phyloP scores from a whole-genome alignment of 2,797 vertebrate species.

The Malacoctenus gilli region DNA sequence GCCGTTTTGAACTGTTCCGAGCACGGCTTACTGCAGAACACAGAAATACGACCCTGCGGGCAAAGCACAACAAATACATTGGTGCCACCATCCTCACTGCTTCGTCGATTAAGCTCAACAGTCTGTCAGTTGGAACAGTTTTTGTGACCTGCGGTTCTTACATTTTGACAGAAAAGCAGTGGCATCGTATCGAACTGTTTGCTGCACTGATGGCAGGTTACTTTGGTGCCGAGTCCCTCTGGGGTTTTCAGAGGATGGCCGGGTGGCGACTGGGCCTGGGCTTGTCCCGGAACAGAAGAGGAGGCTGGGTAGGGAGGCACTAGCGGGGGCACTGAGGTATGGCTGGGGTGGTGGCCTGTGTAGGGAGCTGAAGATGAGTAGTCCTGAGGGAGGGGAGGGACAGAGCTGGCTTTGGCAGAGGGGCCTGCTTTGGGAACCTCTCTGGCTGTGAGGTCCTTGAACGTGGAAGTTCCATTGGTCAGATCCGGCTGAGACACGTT shows the following conservation, averaged over 20 bases:
- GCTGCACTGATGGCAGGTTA: slow-evolving; percentile 92
- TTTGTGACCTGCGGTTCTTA: slow-evolving; percentile 56
- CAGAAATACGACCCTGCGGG: slow-evolving; percentile 70
- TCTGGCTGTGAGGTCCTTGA: slow-evolving; percentile 47
- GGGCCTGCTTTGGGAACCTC: slow-evolving; percentile 43
- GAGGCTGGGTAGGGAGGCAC: slow-evolving; percentile 54
- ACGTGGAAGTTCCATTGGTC: slow-evolving; percentile 59
- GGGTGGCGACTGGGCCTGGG: slow-evolving; percentile 27
- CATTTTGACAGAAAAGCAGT: slow-evolving; percentile 91
- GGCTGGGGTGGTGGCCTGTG: slow-evolving; percentile 58
- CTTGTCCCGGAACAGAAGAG: slow-evolving; percentile 47
- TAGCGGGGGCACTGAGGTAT: slow-evolving; percentile 71
- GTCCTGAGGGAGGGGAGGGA: slow-evolving; percentile 65
- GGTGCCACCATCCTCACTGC: no score
- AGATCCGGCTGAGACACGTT: slow-evolving; percentile 43
- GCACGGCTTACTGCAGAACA: slow-evolving; percentile 77
- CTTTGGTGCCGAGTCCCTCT: slow-evolving; percentile 67
- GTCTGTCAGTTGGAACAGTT: not conserved
- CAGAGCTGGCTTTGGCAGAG: slow-evolving; percentile 48
- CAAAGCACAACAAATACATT: not conserved
- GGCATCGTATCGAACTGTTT: slow-evolving; percentile 89
- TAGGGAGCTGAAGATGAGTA: slow-evolving; percentile 54
- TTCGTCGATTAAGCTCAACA: not conserved
- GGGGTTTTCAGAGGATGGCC: slow-evolving; percentile 40
- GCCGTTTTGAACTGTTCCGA: slow-evolving; percentile 75